Percentiles rank a stretch among this genome's conserved stretches.
phyloP scores from a whole-genome alignment of 2,888 invertebrate species.

The Platerodrilus igneus region DNA sequence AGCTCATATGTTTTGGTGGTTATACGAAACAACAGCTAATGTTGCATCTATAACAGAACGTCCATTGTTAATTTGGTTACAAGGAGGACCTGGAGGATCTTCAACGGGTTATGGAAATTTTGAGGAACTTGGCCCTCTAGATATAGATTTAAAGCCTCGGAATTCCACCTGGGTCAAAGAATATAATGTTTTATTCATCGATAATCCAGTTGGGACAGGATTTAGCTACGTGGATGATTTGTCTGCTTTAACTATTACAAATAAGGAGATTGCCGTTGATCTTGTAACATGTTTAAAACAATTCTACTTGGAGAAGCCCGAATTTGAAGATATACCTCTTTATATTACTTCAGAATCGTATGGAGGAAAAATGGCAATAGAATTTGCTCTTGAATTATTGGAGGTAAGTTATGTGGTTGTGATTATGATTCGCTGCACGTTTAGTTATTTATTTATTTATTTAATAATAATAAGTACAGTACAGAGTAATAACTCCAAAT shows the following conservation, averaged over 20 bases:
- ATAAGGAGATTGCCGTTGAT: conserved; percentile 58
- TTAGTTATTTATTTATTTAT: too few relatives aligned
- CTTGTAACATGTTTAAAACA: conserved; percentile 50
- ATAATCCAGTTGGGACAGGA: conserved; percentile 84
- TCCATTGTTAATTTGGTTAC: conserved; percentile 82
- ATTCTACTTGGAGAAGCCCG: conserved; percentile 51
- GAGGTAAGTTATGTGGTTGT: conserved; percentile 32
- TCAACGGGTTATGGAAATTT: conserved; percentile 72
- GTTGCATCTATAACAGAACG: conserved; percentile 57
- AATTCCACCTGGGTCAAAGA: conserved; percentile 73
- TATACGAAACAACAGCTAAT: conserved; percentile 64
- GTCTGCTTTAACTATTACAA: conserved; percentile 51
- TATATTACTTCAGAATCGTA: conserved; percentile 63
- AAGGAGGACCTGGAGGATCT: conserved; percentile 73
- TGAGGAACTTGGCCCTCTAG: conserved; percentile 69
- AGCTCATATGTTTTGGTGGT: conserved; percentile 85
- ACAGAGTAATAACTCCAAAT: too few relatives aligned
- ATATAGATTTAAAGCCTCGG: conserved; percentile 62
- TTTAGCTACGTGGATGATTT: conserved; percentile 69
- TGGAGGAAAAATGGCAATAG: conserved; percentile 58
- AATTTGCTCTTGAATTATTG: conserved; percentile 17
- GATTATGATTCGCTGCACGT: too few relatives aligned
- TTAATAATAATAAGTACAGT: too few relatives aligned
- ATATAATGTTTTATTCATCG: conserved; percentile 78
- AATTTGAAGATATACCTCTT: conserved; percentile 53